Evolutionary conservation across 1,140 invertebrate species (phyloP).

Genomic region (Eueides isabella): DNA sequence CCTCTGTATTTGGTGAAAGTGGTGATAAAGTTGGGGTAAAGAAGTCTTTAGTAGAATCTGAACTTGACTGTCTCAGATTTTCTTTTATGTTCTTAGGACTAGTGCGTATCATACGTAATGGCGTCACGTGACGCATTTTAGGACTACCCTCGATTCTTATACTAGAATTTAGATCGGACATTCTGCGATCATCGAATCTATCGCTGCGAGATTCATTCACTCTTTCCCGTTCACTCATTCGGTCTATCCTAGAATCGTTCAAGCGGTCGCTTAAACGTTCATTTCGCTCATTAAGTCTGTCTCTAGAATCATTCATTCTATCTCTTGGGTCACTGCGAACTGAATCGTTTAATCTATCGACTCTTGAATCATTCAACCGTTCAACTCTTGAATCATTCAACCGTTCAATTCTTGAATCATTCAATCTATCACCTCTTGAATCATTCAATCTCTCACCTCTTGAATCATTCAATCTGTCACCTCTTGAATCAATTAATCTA

Average conservation of each 20-base stretch:
- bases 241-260: constrained; percentile 49
- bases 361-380: constrained; percentile 44
- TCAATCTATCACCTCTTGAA: constrained; percentile 32
- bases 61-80: constrained; percentile 58
- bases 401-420: constrained; percentile 38
- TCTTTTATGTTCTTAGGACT: constrained; percentile 67
- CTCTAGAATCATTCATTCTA: constrained; percentile 49
- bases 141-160: constrained; percentile 68
- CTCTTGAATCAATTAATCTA: constrained; percentile 45
- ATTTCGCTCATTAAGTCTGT: constrained; percentile 43
- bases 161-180: constrained; percentile 67
- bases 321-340: constrained; percentile 13
- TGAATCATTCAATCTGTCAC: constrained; percentile 54
- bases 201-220: constrained; percentile 40
- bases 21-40: constrained; percentile 59
- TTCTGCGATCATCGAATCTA: constrained; percentile 55
- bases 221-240: constrained; percentile 42
- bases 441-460: not conserved
- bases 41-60: constrained; percentile 59
- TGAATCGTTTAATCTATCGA: constrained; percentile 2
- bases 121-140: constrained; percentile 65
- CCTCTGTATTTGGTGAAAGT: constrained; percentile 72
- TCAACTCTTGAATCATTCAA: not conserved
- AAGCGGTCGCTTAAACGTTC: constrained; percentile 43
- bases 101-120: constrained; percentile 55